Percentiles rank a stretch among this genome's conserved stretches.
Conservation (phyloP, 2,113 vertebrate species). For the Macaca nemestrina region DNA sequence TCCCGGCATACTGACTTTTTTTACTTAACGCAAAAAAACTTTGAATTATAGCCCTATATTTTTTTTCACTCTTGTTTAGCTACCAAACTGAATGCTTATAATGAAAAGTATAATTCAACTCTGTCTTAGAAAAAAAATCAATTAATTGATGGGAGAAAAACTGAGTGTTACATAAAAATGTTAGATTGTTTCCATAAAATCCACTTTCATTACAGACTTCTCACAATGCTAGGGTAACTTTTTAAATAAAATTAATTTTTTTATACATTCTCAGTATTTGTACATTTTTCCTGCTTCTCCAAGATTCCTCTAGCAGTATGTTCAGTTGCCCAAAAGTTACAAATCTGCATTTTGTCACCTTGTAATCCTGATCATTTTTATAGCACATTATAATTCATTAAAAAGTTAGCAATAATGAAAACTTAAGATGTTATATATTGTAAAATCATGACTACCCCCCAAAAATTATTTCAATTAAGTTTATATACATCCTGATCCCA, state of each 20-base stretch:
- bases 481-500: background rate
- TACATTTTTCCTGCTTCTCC: background rate
- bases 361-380: background rate
- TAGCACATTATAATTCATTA: background rate
- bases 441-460: background rate
- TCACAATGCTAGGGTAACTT: background rate
- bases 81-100: background rate
- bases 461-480: background rate
- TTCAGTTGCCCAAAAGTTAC: background rate
- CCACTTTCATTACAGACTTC: background rate
- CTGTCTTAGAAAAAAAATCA: background rate
- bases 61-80: background rate
- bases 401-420: background rate
- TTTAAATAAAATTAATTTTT: background rate
- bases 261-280: background rate
- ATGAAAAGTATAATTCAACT: background rate
- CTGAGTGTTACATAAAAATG: background rate
- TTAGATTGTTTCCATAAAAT: background rate
- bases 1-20: background rate
- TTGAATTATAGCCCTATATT: background rate
- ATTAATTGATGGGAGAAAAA: background rate
- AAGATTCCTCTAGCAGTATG: background rate
- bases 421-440: background rate
- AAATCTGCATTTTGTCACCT: background rate
- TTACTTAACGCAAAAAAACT: background rate